Percentiles rank a stretch among this genome's conserved stretches.
Evolutionary conservation across 2,888 invertebrate species (phyloP).

Genomic region (Zaprionus bogoriensis): DNA sequence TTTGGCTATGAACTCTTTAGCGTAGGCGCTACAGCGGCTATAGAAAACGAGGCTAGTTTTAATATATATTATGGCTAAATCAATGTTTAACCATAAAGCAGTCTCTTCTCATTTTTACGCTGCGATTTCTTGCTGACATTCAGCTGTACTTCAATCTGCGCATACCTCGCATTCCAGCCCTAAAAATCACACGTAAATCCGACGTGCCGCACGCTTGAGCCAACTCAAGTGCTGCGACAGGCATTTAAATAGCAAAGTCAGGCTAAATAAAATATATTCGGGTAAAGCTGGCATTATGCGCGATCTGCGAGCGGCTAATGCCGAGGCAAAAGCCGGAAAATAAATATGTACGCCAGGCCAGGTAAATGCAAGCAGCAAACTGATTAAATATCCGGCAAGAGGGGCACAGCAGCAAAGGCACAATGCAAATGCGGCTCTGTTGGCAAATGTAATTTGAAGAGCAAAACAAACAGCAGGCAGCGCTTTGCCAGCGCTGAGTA

Average conservation of each 20-base stretch:
- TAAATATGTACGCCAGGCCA: constrained; percentile 33
- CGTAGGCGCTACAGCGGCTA: too few relatives aligned
- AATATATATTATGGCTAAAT: too few relatives aligned
- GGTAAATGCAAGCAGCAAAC: constrained; percentile 28
- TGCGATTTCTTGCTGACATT: too few relatives aligned
- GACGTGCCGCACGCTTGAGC: not conserved
- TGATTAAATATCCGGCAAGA: constrained; percentile 79
- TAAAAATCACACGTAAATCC: too few relatives aligned
- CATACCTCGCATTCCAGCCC: too few relatives aligned
- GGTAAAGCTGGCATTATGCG: constrained; percentile 14
- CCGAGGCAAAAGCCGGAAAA: constrained; percentile 31
- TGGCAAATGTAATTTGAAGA: constrained; percentile 74
- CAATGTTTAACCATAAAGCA: too few relatives aligned
- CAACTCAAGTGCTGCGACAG: not conserved
- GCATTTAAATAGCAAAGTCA: not conserved
- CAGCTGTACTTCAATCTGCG: too few relatives aligned
- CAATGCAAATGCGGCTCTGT: constrained; percentile 58
- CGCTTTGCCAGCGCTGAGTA: constrained; percentile 1
- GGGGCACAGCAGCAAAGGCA: too few relatives aligned
- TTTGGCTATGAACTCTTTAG: too few relatives aligned
- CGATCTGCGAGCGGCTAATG: not conserved
- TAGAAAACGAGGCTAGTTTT: too few relatives aligned
- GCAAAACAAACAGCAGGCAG: constrained; percentile 62
- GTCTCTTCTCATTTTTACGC: too few relatives aligned
- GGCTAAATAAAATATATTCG: constrained; percentile 29